These are phyloP conservation scores for Varecia variegata DNA, from an alignment of 2,797 vertebrate species.

Conservation along the genomic window DNA sequence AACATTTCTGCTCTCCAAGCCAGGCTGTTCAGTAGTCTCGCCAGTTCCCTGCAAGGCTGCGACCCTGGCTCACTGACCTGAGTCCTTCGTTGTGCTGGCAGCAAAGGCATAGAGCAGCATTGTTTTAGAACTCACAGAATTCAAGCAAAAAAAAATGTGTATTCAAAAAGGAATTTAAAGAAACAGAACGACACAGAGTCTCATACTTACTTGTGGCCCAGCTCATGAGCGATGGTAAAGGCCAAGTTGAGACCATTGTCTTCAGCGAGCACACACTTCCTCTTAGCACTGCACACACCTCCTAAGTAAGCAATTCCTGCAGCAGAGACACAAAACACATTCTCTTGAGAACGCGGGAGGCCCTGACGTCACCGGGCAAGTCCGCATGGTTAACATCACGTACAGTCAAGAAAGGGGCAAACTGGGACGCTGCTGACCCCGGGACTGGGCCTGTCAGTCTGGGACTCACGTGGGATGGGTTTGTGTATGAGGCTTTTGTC, in stretches of 20 bases:
- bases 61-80: background rate
- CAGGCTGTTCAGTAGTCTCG: background rate
- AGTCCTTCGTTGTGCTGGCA: background rate
- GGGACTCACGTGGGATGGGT: background rate
- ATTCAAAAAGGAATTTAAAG: background rate
- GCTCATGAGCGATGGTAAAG: constrained; percentile 97
- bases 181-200: background rate
- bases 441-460: background rate
- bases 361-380: background rate
- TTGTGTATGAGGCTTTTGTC: accelerated
- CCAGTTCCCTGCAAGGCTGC: background rate
- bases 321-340: constrained; percentile 70
- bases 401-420: background rate
- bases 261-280: constrained; percentile 97
- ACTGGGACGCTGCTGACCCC: accelerated
- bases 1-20: background rate
- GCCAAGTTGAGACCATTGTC: constrained; percentile 98
- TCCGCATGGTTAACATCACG: background rate
- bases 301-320: constrained; percentile 97
- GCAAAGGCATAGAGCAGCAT: background rate
- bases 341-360: constrained; percentile 56
- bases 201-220: constrained; percentile 96
- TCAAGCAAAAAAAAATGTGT: background rate
- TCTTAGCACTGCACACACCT: constrained; percentile 94
- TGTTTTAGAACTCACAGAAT: background rate